phyloP scores from a whole-genome alignment of 2,113 vertebrate species.

The Butorides virescens region DNA sequence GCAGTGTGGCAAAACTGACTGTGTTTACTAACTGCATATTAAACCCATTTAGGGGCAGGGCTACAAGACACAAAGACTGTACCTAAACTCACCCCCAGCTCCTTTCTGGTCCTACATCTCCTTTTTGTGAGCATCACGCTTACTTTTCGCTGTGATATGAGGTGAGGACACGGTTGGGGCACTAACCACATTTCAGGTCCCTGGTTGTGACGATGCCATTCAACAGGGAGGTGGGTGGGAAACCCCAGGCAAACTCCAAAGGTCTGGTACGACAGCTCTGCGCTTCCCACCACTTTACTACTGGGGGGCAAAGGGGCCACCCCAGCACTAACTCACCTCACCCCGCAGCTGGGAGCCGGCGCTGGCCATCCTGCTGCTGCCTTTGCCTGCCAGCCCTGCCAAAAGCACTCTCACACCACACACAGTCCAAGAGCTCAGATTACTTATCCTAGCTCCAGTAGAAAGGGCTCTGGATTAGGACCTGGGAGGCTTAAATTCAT shows the following conservation, averaged over 20 bases:
- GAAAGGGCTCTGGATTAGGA: conserved; percentile 7
- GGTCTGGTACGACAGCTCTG: neutral
- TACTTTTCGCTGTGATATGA: fast-evolving
- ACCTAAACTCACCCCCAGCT: neutral
- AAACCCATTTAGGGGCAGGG: neutral
- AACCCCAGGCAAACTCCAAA: neutral
- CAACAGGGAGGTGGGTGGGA: neutral
- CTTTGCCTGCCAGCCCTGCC: neutral
- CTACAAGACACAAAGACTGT: neutral
- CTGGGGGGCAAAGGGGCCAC: fast-evolving
- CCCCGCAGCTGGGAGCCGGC: neutral
- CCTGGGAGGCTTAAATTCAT: neutral
- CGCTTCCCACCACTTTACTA: neutral
- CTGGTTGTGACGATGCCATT: neutral
- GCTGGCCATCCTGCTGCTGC: neutral
- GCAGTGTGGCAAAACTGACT: neutral
- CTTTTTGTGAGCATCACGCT: neutral
- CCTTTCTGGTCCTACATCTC: neutral
- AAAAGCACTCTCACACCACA: neutral
- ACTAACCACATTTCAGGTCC: neutral
- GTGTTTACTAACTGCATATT: neutral
- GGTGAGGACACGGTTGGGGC: fast-evolving
- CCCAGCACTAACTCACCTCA: neutral
- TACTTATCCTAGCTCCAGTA: neutral
- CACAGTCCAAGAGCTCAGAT: neutral